phyloP scores from a whole-genome alignment of 2,797 vertebrate species.

The Anniella stebbinsi region DNA sequence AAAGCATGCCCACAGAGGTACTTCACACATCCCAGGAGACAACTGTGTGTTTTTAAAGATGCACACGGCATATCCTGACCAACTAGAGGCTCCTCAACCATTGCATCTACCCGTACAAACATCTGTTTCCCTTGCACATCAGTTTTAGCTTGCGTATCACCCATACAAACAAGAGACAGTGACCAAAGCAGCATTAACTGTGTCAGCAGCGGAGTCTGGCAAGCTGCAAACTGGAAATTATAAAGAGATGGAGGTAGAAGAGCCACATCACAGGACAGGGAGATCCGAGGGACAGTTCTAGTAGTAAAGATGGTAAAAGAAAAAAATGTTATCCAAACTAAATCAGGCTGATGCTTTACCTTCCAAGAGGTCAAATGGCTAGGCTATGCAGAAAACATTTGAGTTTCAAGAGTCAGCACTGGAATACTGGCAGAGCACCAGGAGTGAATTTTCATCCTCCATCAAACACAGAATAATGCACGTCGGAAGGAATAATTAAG shows the following conservation, averaged over 20 bases:
- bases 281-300: not conserved
- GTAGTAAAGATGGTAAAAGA: not conserved
- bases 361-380: constrained; percentile 1
- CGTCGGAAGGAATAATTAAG: constrained; percentile 29
- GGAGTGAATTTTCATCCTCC: constrained; percentile 27
- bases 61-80: not conserved
- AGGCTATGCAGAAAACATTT: not conserved
- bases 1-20: not conserved
- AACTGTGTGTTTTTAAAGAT: not conserved
- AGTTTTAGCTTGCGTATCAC: not conserved
- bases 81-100: not conserved
- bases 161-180: not conserved
- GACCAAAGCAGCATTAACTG: not conserved
- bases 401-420: not conserved
- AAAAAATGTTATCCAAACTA: constrained; percentile 2
- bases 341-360: not conserved
- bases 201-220: not conserved
- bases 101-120: not conserved
- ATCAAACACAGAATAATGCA: constrained; percentile 25
- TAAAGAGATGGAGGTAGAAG: not conserved
- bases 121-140: not conserved
- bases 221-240: not conserved
- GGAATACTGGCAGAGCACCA: constrained; percentile 21
- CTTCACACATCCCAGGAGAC: not conserved
- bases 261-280: not conserved